Conservation (phyloP, 2,113 vertebrate genomes). For the Pedetes capensis region DNA sequence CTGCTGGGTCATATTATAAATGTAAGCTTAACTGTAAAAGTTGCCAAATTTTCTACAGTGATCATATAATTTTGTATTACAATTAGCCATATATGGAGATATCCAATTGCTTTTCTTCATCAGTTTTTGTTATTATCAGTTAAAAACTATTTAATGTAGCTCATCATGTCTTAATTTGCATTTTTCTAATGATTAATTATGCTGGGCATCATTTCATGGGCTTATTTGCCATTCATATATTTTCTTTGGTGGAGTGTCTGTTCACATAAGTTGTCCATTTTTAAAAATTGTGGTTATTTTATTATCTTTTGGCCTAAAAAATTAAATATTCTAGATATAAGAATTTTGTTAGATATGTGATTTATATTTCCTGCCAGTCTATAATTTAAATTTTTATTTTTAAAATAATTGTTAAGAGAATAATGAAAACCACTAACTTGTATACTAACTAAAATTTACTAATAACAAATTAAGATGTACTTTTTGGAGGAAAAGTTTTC, state of each 20-base stretch:
- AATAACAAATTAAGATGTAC: too few species aligned
- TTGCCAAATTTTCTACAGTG: not conserved
- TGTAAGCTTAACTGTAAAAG: constrained; percentile 4
- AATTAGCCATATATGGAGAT: not conserved
- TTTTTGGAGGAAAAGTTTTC: not conserved
- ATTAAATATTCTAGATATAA: too few species aligned
- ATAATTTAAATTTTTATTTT: too few species aligned
- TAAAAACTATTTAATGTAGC: not conserved
- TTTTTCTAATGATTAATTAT: too few species aligned
- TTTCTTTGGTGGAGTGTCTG: not conserved
- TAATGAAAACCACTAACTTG: too few species aligned
- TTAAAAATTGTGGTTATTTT: not conserved
- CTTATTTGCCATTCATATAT: too few species aligned
- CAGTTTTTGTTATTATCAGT: not conserved
- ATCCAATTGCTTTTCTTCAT: not conserved
- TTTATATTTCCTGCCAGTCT: too few species aligned
- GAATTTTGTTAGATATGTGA: not conserved
- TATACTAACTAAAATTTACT: too few species aligned
- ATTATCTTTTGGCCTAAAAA: not conserved
- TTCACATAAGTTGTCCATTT: not conserved
- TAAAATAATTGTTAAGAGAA: too few species aligned
- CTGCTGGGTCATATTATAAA: not conserved
- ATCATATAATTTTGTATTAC: not conserved
- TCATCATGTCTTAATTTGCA: not conserved
- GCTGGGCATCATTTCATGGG: too few species aligned